These are phyloP conservation scores for Heliconius erato DNA, from an alignment of 2,888 invertebrate genomes.

Conservation along the genomic window DNA sequence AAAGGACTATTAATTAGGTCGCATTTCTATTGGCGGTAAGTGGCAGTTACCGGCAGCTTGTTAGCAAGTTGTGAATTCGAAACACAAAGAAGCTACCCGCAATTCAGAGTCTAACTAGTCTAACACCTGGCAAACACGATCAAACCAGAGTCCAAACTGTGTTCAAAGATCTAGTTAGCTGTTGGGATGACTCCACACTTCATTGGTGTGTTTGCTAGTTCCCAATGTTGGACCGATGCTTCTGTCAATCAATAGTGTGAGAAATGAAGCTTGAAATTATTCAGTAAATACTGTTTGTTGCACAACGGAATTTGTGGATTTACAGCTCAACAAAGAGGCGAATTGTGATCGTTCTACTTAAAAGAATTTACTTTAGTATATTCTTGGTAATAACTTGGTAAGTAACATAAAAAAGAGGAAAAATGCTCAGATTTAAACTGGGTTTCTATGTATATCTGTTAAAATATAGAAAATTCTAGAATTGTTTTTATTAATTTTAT, in stretches of 20 bases:
- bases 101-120: slow-evolving; percentile 80
- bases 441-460: background rate
- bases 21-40: slow-evolving; percentile 47
- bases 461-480: background rate
- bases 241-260: slow-evolving; percentile 43
- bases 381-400: background rate
- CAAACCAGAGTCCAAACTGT: slow-evolving; percentile 78
- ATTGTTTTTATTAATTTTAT: background rate
- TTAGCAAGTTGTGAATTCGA: slow-evolving; percentile 74
- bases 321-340: background rate
- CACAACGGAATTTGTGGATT: background rate
- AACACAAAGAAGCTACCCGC: slow-evolving; percentile 82
- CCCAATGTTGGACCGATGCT: slow-evolving; percentile 41
- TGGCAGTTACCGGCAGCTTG: slow-evolving; percentile 73
- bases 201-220: slow-evolving; percentile 65
- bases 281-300: slow-evolving; percentile 3
- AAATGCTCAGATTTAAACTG: background rate
- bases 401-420: no score
- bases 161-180: slow-evolving; percentile 83
- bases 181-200: slow-evolving; percentile 70
- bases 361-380: background rate
- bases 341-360: background rate
- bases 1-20: slow-evolving; percentile 21
- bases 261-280: slow-evolving; percentile 28
- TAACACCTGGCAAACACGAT: slow-evolving; percentile 76